Percentiles rank a stretch among this genome's conserved stretches.
These are phyloP conservation scores for Mus pahari DNA, from an alignment of 2,113 vertebrate genomes.

Conservation along the genomic window DNA sequence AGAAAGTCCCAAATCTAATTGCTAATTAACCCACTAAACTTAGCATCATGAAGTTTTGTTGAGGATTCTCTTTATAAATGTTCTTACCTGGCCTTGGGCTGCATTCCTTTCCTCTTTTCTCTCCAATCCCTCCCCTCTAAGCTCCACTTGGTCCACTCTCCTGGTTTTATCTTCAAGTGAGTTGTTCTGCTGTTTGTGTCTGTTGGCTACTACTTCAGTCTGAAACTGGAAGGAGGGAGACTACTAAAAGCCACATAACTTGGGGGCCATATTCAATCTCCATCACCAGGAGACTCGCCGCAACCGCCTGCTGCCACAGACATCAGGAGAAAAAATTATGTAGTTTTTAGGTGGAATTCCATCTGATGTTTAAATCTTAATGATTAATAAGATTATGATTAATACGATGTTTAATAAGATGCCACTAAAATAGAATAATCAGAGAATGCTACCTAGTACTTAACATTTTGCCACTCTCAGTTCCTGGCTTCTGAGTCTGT, in stretches of 20 bases:
- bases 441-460: slow-evolving; percentile 48
- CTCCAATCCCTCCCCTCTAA: background rate
- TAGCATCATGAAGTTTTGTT: background rate
- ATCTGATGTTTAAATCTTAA: slow-evolving; percentile 33
- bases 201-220: background rate
- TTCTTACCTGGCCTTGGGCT: slow-evolving; percentile 15
- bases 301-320: background rate
- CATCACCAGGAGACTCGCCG: background rate
- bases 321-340: slow-evolving; percentile 4
- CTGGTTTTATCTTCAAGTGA: slow-evolving; percentile 44
- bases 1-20: background rate
- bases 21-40: background rate
- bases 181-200: background rate
- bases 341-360: slow-evolving; percentile 8
- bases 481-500: slow-evolving; percentile 26
- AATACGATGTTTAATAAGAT: slow-evolving; percentile 37
- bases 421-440: slow-evolving; percentile 11
- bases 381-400: slow-evolving; percentile 44
- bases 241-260: slow-evolving; percentile 6
- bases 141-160: background rate
- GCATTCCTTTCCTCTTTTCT: slow-evolving; percentile 37
- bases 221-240: background rate
- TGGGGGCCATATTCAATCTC: background rate
- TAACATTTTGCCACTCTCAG: slow-evolving; percentile 28
- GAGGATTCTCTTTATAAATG: background rate